A percentile compares a stretch with the other conserved stretches of the same genome.
Conservation (phyloP, 1,140 invertebrate species). For the Xylocopa sonorina region DNA sequence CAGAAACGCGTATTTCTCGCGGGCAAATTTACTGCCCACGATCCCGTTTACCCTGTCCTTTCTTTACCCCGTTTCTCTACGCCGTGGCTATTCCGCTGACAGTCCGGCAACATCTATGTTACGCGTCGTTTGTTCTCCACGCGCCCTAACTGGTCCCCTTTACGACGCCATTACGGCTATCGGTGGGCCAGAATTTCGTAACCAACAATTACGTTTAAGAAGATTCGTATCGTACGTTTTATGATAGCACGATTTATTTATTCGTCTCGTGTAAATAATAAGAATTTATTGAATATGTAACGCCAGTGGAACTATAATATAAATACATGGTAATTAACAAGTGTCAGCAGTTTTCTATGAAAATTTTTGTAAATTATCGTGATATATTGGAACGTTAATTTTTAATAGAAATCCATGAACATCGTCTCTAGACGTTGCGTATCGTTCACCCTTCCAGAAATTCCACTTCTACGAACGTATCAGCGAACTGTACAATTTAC, state of each 20-base stretch:
- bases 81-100: background rate
- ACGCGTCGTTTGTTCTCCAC: background rate
- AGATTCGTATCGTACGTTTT: too few relatives aligned
- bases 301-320: too few relatives aligned
- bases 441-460: too few relatives aligned
- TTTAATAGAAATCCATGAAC: too few relatives aligned
- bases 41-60: conserved; percentile 15
- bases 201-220: background rate
- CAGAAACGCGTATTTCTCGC: conserved; percentile 24
- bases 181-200: background rate
- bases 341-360: too few relatives aligned
- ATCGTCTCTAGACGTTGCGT: too few relatives aligned
- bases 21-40: conserved; percentile 23
- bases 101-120: conserved; percentile 38
- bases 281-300: too few relatives aligned
- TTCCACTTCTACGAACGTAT: too few relatives aligned
- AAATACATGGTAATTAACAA: too few relatives aligned
- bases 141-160: background rate
- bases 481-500: background rate
- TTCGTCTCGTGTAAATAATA: too few relatives aligned
- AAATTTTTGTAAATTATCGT: too few relatives aligned
- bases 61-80: conserved; percentile 34
- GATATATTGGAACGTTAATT: too few relatives aligned
- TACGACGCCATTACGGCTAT: background rate
- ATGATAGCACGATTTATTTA: background rate